Base-by-base conservation (phyloP, 2,797 vertebrate species). In the Enteromius argenteus region DNA sequence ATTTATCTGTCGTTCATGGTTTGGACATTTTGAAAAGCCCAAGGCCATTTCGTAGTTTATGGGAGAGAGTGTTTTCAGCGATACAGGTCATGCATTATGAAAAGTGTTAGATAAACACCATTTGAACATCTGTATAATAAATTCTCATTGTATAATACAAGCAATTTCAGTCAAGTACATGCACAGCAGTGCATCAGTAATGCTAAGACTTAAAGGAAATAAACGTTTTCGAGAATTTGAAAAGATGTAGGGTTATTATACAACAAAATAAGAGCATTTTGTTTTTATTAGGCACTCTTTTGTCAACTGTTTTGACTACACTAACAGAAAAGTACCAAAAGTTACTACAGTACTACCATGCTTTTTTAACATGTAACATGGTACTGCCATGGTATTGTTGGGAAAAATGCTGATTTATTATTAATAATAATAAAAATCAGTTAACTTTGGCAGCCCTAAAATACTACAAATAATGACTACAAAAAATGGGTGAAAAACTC, bases 11-110 rank as follows among this genome's bases (percentile, higher is more conserved):
- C 30, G 23, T 51, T 84, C 2, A 4, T 7, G 23, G 46, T 71
- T 42, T 78, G 62, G 30, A 30, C 21, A 9, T 64, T 66, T 79
- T 71, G 62, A 71, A 35, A 80, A 60, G 46, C 35, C 32, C 84
- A 84, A 80, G 64, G 44, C 71, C 71, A 84, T 78, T 66, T 39
- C 56, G 35, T 75, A 13, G 23, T 39, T 75, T 23, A 72, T 78
- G 80, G 49, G 69, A 80, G 62, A 83, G 30, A 80, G 13, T 15
- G n/a, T 56, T 44, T 66, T 67, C 30, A 39, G 68, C 13, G 21
- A 78, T 79, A 75, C 35, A 74, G 68, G 69, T 73, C n/a, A 19
- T 81, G 17, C 35, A 71, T 32, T 56, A 39, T 37, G 4, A 74
- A 49, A 37, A 75, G n/a, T 78, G 39, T 49, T 51, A 67, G 58